These are phyloP conservation scores for Brachionus rotundiformis DNA, from an alignment of 1,140 invertebrate species.

Conservation along the genomic window DNA sequence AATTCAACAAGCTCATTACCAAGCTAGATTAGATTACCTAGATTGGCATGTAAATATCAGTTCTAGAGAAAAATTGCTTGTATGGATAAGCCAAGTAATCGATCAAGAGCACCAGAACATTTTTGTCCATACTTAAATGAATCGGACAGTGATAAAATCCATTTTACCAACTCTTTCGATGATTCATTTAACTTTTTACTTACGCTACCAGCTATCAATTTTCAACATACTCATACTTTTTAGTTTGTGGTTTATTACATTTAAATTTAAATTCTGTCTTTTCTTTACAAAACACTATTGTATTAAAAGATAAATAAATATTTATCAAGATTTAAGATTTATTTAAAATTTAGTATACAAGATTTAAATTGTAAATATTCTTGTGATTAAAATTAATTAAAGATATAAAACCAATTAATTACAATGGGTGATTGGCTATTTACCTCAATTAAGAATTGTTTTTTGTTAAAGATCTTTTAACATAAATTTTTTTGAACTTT, in stretches of 20 bases:
- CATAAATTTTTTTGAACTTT: too few species aligned
- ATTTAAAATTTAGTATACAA: too few species aligned
- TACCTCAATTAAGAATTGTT: too few species aligned
- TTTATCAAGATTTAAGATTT: too few species aligned
- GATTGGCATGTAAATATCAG: not conserved
- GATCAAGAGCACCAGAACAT: not conserved
- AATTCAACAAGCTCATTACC: not conserved
- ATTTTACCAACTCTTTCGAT: not conserved
- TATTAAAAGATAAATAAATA: not conserved
- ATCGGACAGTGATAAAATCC: not conserved
- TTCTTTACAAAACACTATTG: not conserved
- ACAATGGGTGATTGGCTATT: too few species aligned
- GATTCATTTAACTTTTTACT: not conserved
- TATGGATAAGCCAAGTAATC: not conserved
- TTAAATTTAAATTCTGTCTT: not conserved
- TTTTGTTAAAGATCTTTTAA: too few species aligned
- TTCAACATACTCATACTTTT: not conserved
- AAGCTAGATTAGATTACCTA: not conserved
- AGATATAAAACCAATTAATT: too few species aligned
- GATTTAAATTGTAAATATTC: too few species aligned
- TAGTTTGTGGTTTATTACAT: not conserved
- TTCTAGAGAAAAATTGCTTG: not conserved
- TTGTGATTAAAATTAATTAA: too few species aligned
- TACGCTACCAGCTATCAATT: not conserved
- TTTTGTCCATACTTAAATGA: not conserved